Conservation (phyloP, 2,113 vertebrate species). For the Ceyx cyanopectus region DNA sequence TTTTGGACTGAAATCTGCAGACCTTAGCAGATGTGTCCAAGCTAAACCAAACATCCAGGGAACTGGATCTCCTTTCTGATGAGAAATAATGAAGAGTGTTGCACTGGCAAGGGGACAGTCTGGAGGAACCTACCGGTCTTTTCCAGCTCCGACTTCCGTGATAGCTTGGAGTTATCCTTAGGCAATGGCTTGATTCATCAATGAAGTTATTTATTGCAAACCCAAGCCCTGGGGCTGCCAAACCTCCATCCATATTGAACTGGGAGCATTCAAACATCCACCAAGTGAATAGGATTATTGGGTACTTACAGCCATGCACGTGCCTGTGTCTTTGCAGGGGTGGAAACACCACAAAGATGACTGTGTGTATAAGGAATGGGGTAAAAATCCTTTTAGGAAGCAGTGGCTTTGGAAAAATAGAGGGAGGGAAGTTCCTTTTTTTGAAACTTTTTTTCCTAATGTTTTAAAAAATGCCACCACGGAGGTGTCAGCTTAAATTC, state of each 20-base stretch:
- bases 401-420: not conserved
- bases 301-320: not conserved
- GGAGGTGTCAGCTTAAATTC: constrained; percentile 19
- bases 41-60: constrained; percentile 49
- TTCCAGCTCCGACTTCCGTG: constrained; percentile 14
- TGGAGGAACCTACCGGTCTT: constrained; percentile 28
- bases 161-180: not conserved
- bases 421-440: not conserved
- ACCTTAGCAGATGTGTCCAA: constrained; percentile 61
- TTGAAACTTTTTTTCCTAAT: rapidly evolving
- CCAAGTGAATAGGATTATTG: constrained; percentile 24
- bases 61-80: constrained; percentile 44
- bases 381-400: not conserved
- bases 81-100: constrained; percentile 38
- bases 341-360: not conserved
- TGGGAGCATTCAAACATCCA: not conserved
- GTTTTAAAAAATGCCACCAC: not conserved
- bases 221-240: not conserved
- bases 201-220: not conserved
- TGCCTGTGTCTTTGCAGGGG: not conserved
- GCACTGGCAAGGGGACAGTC: constrained; percentile 30
- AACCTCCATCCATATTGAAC: not conserved
- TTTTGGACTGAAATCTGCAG: constrained; percentile 43
- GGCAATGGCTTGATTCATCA: constrained; percentile 28
- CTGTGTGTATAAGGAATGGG: not conserved